A percentile compares a stretch with the other conserved stretches of the same genome.
These are phyloP conservation scores for Sarcophaga peregrina DNA, from an alignment of 1,140 invertebrate genomes.

Conservation along the genomic window DNA sequence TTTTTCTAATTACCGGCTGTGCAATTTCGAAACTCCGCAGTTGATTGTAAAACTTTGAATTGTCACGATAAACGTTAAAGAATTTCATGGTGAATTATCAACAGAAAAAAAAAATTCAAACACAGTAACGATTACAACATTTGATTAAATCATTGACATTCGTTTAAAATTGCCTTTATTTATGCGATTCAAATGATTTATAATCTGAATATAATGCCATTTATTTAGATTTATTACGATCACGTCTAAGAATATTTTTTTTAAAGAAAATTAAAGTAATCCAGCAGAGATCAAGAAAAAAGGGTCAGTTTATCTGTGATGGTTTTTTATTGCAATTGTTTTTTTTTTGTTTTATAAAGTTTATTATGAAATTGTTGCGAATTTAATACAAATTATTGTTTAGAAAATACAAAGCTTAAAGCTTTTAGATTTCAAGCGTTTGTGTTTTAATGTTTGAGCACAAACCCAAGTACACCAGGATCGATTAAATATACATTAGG, in stretches of 20 bases:
- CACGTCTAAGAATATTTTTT: not conserved
- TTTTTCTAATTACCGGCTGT: too few relatives aligned
- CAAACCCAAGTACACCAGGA: too few relatives aligned
- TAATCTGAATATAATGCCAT: not conserved
- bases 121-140: not conserved
- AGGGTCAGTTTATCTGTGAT: not conserved
- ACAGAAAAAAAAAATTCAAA: not conserved
- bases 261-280: not conserved
- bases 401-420: not conserved
- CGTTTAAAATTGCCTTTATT: not conserved
- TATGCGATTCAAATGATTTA: not conserved
- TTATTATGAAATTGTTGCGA: too few relatives aligned
- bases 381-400: not conserved
- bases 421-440: too few relatives aligned
- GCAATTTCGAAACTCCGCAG: not conserved
- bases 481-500: too few relatives aligned
- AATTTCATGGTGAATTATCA: not conserved
- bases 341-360: too few relatives aligned
- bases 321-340: not conserved
- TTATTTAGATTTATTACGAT: not conserved
- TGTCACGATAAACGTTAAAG: conserved; percentile 4
- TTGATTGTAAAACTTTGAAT: not conserved
- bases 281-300: not conserved
- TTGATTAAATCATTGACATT: not conserved
- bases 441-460: too few relatives aligned